Conservation (phyloP, 2,888 invertebrate species). For the Cataglyphis rosenhaueri region DNA sequence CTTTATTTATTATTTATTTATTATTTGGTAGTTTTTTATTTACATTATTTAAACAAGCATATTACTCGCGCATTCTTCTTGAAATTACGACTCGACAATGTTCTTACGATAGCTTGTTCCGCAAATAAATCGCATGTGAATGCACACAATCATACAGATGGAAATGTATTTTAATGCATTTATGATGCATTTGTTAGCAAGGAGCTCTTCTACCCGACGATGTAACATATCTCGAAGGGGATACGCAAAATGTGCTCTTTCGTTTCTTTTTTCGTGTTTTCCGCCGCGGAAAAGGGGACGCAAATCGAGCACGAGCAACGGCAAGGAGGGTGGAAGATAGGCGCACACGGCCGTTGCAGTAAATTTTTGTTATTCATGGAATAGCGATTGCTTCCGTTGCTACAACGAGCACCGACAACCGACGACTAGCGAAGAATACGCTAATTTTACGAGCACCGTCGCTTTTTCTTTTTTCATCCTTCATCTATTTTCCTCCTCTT, state of each 20-base stretch:
- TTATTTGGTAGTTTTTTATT: background rate
- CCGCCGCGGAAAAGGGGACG: background rate
- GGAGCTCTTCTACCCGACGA: conserved; percentile 7
- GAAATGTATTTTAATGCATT: conserved; percentile 47
- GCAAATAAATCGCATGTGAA: conserved; percentile 32
- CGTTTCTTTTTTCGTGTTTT: conserved; percentile 7
- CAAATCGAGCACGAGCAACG: conserved; percentile 37
- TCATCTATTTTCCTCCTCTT: conserved; percentile 40
- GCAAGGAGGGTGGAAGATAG: conserved; percentile 42
- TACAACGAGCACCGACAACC: conserved; percentile 70
- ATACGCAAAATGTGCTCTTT: conserved; percentile 27
- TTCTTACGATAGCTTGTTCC: background rate
- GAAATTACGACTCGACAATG: conserved; percentile 13
- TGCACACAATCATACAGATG: conserved; percentile 12
- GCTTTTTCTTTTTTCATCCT: conserved; percentile 50
- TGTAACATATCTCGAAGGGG: conserved; percentile 21
- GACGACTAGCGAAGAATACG: conserved; percentile 77
- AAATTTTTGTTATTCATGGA: conserved; percentile 83
- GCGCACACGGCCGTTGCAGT: conserved; percentile 63
- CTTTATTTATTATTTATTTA: background rate
- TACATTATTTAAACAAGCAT: conserved; percentile 19
- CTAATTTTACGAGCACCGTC: conserved; percentile 79
- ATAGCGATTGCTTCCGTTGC: conserved; percentile 81
- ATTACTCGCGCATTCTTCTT: background rate
- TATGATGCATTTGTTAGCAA: conserved; percentile 41